Evolutionary conservation across 1,140 invertebrate species (phyloP), one percentile per base, ranked within the genome.

Genomic region (Octopus sinensis): DNA sequence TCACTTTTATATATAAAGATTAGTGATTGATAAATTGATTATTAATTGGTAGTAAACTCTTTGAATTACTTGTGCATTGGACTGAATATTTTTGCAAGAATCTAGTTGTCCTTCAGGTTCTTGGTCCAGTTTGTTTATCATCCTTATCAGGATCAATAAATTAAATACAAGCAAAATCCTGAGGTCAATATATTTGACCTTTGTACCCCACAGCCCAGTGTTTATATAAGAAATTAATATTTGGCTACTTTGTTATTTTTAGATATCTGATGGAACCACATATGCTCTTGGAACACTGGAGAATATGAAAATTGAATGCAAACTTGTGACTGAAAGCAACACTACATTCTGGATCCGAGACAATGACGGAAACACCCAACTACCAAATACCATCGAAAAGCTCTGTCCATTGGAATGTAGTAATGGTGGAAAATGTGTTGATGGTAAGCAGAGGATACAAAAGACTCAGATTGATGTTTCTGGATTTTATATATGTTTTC

Each of bases 351-450:
- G 84, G 84, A 81, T 85, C 9, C 62, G 6, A 30, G 68, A 77
- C 1, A 53, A 81, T 4, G 77, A 79, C 13, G 83, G 83, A 6
- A 54, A 68, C 4, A 52, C 84, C 17, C 56, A 78, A 54, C 81
- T 85, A n/a, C 82, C 85, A 53, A 12, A 54, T 12, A 73, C 86
- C 6, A 78, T 83, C 71, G 82, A 80, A 13, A 51, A 53, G n/a
- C 54, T 87, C 17, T 87, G 86, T 83, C 86, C 86, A 56, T 71
- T 53, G 79, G 83, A 85, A 54, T 87, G 86, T 71, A 86, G 79
- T 54, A 73, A 77, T 13, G 82, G 83, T 80, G 86, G 86, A 71
- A 80, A 53, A 3, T 87, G 86, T 79, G 30, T 68, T 10, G 23
- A 85, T 51, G 83, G 86, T 86, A 43, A 43, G 30, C 30, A 43